A percentile compares a stretch with the other conserved stretches of the same genome.
These are phyloP conservation scores for Solea senegalensis DNA, from an alignment of 2,113 vertebrate genomes.

Conservation along the genomic window DNA sequence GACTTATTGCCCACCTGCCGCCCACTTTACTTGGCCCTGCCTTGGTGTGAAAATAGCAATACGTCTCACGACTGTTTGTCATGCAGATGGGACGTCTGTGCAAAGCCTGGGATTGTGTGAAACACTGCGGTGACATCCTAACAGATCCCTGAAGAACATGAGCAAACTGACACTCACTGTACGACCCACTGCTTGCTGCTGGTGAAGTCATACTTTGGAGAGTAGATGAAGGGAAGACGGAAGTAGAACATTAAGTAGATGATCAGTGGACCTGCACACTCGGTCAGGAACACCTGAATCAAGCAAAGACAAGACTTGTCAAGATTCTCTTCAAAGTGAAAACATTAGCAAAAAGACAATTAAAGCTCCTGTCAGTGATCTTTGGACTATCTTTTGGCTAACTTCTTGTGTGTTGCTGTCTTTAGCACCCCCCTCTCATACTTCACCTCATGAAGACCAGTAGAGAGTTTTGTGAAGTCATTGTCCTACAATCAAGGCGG, in stretches of 20 bases:
- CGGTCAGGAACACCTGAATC: slow-evolving; percentile 88
- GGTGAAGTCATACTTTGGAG: slow-evolving; percentile 89
- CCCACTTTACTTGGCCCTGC: slow-evolving; percentile 43
- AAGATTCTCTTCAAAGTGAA: too few relatives aligned
- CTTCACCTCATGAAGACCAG: too few relatives aligned
- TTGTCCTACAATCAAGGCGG: too few relatives aligned
- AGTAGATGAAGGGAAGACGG: slow-evolving; percentile 90
- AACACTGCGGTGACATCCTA: not conserved
- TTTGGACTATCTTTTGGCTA: too few relatives aligned
- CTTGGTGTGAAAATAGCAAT: slow-evolving; percentile 37
- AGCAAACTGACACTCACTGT: slow-evolving; percentile 85
- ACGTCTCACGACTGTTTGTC: slow-evolving; percentile 11
- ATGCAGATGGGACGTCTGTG: slow-evolving; percentile 20
- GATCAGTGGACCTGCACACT: slow-evolving; percentile 88
- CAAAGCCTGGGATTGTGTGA: slow-evolving; percentile 38
- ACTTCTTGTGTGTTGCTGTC: too few relatives aligned
- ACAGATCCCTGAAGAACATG: slow-evolving; percentile 15
- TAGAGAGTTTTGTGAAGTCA: too few relatives aligned
- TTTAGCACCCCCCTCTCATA: too few relatives aligned
- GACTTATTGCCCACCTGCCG: slow-evolving; percentile 13
- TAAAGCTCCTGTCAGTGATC: too few relatives aligned
- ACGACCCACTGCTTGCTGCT: slow-evolving; percentile 90
- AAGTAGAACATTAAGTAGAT: slow-evolving; percentile 95
- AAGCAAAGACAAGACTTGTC: slow-evolving; percentile 1
- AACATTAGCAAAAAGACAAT: not conserved